Conservation (phyloP, 2,888 invertebrate species). For the Sarcophaga variegata region DNA sequence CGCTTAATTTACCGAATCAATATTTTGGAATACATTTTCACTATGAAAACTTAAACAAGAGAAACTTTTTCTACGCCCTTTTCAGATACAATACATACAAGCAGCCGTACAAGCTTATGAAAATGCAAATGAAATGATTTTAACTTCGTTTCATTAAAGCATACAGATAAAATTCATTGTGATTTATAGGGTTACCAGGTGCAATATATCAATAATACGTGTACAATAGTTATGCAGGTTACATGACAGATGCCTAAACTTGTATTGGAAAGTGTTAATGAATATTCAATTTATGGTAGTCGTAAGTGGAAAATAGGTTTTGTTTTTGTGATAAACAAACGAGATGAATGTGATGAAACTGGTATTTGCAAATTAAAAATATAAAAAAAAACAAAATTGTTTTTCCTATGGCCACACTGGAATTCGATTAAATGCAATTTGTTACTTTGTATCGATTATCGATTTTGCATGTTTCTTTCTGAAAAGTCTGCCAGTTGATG, state of each 20-base stretch:
- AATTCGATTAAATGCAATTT: constrained; percentile 52
- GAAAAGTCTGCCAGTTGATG: constrained; percentile 45
- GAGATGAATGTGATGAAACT: not conserved
- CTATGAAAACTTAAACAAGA: constrained; percentile 3
- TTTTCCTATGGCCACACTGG: constrained; percentile 41
- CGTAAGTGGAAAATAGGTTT: not conserved
- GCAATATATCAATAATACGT: not conserved
- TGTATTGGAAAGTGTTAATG: not conserved
- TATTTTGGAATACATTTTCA: constrained; percentile 23
- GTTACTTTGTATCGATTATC: constrained; percentile 50
- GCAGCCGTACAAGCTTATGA: not conserved
- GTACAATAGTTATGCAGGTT: not conserved
- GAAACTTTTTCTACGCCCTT: constrained; percentile 55
- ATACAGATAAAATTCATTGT: constrained; percentile 21
- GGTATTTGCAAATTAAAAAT: not conserved
- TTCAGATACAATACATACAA: not conserved
- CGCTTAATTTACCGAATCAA: constrained; percentile 47
- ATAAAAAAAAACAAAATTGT: too few species aligned
- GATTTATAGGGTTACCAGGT: not conserved
- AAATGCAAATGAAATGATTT: constrained; percentile 36
- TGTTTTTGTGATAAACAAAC: too few species aligned
- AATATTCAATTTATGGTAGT: not conserved
- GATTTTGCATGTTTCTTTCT: constrained; percentile 61
- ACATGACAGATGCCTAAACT: not conserved
- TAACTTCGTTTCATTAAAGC: constrained; percentile 3